Evolutionary conservation across 2,797 vertebrate genomes (phyloP), one percentile per base, ranked within the genome.

Genomic region (Borostomias antarcticus): DNA sequence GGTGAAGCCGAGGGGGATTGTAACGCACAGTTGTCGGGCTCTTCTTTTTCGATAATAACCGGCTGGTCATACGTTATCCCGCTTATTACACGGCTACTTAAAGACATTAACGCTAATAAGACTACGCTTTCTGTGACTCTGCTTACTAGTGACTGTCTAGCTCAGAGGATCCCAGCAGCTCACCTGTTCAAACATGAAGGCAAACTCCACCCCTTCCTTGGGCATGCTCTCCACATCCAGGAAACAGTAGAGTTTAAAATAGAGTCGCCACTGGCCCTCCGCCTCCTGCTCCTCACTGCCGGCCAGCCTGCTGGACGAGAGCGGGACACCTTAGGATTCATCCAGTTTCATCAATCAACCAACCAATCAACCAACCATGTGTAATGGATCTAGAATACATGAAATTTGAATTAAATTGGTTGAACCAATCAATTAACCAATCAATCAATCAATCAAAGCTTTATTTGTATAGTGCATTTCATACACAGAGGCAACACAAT

Each of bases 171-270:
- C n/a, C n/a, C 19, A 1, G 4, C 2, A 25, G 21, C 78, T 72
- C 73, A 96, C 96, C 94, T 97, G 96, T 85, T 97, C 96, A 85
- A 97, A 97, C 96, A 97, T 97, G 86, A 97, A 97, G 0, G 95
- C 96, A 84, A 97, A 97, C 85, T 97, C 96, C 59, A 97, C 94
- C 0, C 96, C 95, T 68, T 97, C 95, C 76, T 91, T 96, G 13
- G 94, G 93, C 90, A 96, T 94, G 74, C 94, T 96, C 86, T 95
- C 95, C 70, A 97, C 92, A 81, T 97, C 95, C 78, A 97, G 87
- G 87, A 97, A 97, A 71, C 96, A 97, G 85, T 97, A 97, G 61
- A 97, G 95, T 70, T 97, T 97, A 75, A 97, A 97, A 81, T 97
- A 97, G n/a, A 97, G 89, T 75, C 91, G 94, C 94, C 95, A 96